A percentile compares a stretch with the other conserved stretches of the same genome.
These are phyloP conservation scores for Pomatostomus ruficeps DNA, from an alignment of 2,113 vertebrate genomes.

Conservation along the genomic window DNA sequence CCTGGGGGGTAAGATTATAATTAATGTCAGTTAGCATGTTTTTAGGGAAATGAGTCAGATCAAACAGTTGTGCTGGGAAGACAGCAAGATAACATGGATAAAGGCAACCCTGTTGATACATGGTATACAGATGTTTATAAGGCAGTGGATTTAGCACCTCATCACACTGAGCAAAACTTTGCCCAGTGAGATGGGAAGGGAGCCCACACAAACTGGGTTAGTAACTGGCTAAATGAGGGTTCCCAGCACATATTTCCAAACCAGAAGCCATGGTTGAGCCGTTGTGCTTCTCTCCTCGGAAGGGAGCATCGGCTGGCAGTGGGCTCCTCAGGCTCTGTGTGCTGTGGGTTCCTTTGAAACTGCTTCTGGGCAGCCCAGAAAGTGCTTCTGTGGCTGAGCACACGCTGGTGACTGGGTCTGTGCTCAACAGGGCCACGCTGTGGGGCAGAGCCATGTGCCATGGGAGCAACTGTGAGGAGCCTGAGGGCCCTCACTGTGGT, in stretches of 20 bases:
- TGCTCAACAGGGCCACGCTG: neutral
- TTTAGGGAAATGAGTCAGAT: slow-evolving; percentile 24
- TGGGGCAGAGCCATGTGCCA: neutral
- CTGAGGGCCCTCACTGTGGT: fast-evolving
- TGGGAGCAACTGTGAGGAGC: neutral
- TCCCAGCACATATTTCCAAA: neutral
- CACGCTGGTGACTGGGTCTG: fast-evolving
- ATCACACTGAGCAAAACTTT: neutral
- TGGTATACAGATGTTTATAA: neutral
- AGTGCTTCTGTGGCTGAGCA: neutral
- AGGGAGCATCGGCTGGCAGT: neutral
- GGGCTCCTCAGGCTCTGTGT: fast-evolving
- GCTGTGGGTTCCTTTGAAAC: neutral
- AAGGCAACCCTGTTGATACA: neutral
- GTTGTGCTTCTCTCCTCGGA: neutral
- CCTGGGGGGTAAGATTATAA: neutral
- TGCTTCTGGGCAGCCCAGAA: neutral
- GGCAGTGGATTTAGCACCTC: neutral
- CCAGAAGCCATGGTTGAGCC: neutral
- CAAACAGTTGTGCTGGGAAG: neutral
- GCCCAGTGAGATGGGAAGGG: neutral
- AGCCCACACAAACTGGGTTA: neutral
- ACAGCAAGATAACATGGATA: neutral
- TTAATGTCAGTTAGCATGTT: neutral
- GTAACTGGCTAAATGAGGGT: neutral